Base-by-base conservation (phyloP, 2,797 vertebrate species). In the Salmo trutta region DNA sequence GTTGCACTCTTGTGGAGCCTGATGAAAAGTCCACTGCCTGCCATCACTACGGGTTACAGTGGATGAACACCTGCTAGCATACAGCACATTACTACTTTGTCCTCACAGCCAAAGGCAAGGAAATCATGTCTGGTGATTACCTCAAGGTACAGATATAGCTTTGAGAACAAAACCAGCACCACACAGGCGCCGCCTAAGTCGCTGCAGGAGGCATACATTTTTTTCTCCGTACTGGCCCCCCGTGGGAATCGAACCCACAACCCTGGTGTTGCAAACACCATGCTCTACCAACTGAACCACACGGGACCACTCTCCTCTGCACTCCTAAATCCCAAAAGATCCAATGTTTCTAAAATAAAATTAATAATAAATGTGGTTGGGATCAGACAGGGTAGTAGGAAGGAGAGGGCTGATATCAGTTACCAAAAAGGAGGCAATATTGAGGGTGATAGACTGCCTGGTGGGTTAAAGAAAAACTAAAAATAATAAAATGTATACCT, bases 1-100 rank as follows among this genome's bases (percentile, higher is more conserved):
- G 79, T 85, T 73, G 82, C 41, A 12, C 36, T 6, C 21, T 67
- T 67, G 29, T 47, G 10, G 41, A 31, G 29, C 15, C 15, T 75
- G 82, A 87, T 82, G 87, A 88, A 76, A 79, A 87, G 84, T 75
- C 81, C 78, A 79, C 54, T 62, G 31, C 76, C 77, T 76, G 56
- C 67, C 78, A 64, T 56, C 36, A 10, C 72, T 72, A 74, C 41
- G 4, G 70, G 78, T 82, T 36, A 17, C 68, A 76, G 77, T 71
- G 81, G 76, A 29, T 64, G 33, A 83, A 73, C 54, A n/a, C 75
- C 68, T 79, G 72, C 79, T 85, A 85, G 78, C 21, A 73, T 80
- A 74, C 12, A 72, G 82, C 86, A 77, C 84, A 72, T 51, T 24
- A 33, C 15, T 36, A 80, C 82, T 62, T 74, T 71, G 77, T 24